Conservation (phyloP, 2,797 vertebrate genomes). For the Pipistrellus nathusii region DNA sequence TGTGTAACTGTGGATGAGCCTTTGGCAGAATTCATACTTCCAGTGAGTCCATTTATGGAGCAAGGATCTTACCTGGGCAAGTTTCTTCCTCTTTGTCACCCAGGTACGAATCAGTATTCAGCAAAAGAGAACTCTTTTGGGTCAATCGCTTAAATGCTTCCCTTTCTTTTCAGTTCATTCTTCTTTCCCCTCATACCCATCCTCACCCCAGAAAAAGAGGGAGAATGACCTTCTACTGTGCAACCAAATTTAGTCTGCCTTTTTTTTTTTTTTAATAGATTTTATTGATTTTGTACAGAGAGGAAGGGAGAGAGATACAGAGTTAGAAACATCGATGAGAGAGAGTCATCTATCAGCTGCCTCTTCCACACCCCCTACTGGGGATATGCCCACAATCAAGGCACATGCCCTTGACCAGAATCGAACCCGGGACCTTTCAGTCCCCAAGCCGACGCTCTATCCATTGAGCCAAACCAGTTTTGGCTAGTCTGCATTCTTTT, state of each 20-base stretch:
- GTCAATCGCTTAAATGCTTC: background rate
- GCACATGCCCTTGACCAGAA: no score
- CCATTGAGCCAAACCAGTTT: no score
- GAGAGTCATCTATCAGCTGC: no score
- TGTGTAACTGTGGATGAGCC: background rate
- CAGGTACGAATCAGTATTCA: background rate
- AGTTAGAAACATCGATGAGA: no score
- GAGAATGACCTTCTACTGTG: background rate
- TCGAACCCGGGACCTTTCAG: no score
- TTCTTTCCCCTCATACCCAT: background rate
- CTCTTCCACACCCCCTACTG: no score
- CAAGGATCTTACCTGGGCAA: background rate
- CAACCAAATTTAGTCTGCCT: background rate
- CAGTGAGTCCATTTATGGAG: background rate
- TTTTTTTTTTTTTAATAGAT: no score
- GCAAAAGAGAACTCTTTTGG: constrained; percentile 26
- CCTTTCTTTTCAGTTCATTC: background rate
- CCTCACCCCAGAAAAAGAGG: background rate
- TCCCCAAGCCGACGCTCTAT: no score
- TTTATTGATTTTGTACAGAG: no score
- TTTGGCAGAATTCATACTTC: background rate
- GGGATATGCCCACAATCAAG: no score
- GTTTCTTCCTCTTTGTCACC: background rate
- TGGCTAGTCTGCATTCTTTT: background rate
- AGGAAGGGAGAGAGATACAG: no score